Base-by-base conservation (phyloP, 1,140 invertebrate genomes). In the Bemisia tabaci region DNA sequence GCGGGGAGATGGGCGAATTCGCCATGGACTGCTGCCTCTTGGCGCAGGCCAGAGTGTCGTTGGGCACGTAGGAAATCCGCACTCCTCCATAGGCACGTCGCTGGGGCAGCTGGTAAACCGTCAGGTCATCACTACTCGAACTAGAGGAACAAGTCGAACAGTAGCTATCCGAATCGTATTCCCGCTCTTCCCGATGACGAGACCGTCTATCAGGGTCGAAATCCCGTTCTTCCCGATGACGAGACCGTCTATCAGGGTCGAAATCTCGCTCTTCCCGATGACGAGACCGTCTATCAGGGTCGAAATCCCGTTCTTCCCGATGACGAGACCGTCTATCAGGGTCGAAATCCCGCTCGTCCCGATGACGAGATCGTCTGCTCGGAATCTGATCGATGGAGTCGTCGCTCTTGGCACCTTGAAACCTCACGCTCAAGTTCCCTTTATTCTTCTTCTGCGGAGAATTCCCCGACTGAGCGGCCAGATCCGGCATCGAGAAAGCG, bases 71-170 rank as follows among this genome's bases (percentile, higher is more conserved):
- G 12, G 90, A 91, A 69, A 93, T 91, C 60, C 91, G 77, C 1
- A 92, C 91, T 62, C 90, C 90, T 33, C 90, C 90, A 74, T 92
- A 93, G 17, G 90, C 88, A 72, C 87, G 79, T 71, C 90, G 78
- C 33, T 88, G 85, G 2, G 91, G 91, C 61, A 93, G 75, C 59
- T 89, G 83, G 74, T 94, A 92, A 65, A 89, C 89, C 70, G 89
- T 86, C 59, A 89, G 85, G 60, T 92, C 91, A 60, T 90, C 90
- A 59, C 89, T 90, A 17, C 89, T 91, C 66, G 85, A 87, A 22
- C 88, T 91, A 1, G 86, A 88, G 1, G 90, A 92, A 73, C 91
- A 94, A 0, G 91, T 93, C 62, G 90, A 92, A 76, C 91, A 94
- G 68, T 87, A 87, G 73, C 87, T 89, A 68, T 83, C 85, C 22